These are phyloP conservation scores for Phrynocephalus versicolor DNA, from an alignment of 2,113 vertebrate genomes.

Conservation along the genomic window DNA sequence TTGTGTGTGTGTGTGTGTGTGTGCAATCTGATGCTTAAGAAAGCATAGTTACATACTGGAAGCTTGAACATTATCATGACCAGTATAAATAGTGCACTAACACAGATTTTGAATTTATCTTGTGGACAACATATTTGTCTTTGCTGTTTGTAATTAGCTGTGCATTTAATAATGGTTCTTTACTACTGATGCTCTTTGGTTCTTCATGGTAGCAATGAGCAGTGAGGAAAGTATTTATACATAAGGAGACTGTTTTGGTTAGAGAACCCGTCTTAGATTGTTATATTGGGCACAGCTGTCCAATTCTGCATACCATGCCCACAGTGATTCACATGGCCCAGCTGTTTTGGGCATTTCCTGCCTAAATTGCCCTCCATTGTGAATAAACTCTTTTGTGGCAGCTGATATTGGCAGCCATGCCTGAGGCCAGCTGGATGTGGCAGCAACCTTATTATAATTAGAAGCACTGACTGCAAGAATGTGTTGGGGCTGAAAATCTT, in stretches of 20 bases:
- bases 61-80: no score
- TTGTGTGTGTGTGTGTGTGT: neutral
- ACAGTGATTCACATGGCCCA: neutral
- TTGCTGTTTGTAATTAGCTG: neutral
- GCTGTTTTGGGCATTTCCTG: neutral
- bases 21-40: neutral
- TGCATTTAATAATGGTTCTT: neutral
- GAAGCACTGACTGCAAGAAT: no score
- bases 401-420: neutral
- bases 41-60: neutral
- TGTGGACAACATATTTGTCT: no score
- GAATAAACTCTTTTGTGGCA: neutral
- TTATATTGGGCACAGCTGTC: neutral
- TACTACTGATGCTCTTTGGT: neutral
- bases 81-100: no score
- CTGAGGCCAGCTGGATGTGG: neutral
- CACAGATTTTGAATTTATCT: no score
- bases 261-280: neutral
- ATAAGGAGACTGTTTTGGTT: neutral
- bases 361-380: neutral
- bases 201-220: neutral
- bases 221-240: neutral
- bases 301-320: neutral
- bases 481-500: neutral
- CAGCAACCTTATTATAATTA: neutral